phyloP scores from a whole-genome alignment of 2,888 invertebrate genomes.

The Megastigmus dorsalis region DNA sequence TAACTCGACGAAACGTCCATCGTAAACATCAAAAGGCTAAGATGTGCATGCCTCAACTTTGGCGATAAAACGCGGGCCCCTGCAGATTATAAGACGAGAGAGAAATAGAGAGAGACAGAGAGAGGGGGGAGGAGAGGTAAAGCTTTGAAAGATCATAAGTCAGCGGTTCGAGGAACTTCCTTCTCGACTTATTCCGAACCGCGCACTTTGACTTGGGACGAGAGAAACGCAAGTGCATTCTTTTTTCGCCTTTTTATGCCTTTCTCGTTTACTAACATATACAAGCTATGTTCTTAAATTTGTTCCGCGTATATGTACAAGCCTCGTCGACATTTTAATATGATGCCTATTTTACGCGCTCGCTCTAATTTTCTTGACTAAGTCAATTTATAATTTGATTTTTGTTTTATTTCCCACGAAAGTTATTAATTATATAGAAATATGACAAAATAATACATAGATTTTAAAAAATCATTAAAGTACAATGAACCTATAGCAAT shows the following conservation, averaged over 20 bases:
- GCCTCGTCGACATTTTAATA: no score
- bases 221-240: constrained; percentile 3
- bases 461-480: no score
- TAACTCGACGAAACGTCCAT: neutral
- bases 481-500: no score
- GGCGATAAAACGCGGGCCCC: constrained; percentile 23
- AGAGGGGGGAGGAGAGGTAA: neutral
- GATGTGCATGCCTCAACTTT: neutral
- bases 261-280: no score
- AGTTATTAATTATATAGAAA: no score
- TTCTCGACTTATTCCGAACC: neutral
- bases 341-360: no score
- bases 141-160: constrained; percentile 13
- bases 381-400: no score
- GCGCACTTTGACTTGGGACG: neutral
- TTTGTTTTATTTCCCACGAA: no score
- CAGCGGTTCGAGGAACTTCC: constrained; percentile 22
- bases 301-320: no score
- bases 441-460: no score
- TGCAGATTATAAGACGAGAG: constrained; percentile 12
- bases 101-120: neutral
- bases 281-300: no score
- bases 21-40: constrained; percentile 36
- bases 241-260: neutral
- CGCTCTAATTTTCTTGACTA: no score